Evolutionary conservation across 2,797 vertebrate genomes (phyloP).

Genomic region (Acomys russatus): DNA sequence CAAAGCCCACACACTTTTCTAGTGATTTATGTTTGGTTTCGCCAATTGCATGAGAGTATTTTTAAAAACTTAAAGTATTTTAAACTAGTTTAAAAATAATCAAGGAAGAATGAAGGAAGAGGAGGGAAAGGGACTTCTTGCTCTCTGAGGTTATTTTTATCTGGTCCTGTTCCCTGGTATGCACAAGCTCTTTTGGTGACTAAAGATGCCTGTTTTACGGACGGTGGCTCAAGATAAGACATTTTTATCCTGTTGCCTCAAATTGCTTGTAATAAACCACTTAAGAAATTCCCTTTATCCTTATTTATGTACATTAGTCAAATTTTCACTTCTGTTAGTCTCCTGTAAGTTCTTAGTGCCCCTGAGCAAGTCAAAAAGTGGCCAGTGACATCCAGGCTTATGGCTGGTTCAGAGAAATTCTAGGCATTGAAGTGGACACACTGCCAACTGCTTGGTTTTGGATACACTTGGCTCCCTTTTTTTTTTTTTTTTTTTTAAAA

Average conservation of each 20-base stretch:
- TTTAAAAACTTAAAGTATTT: no score
- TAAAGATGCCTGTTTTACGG: background rate
- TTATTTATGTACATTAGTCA: background rate
- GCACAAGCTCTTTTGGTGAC: background rate
- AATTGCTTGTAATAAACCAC: conserved; percentile 15
- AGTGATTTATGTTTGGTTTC: background rate
- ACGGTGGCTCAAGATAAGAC: background rate
- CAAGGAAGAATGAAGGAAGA: background rate
- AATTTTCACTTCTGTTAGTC: background rate
- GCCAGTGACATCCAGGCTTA: background rate
- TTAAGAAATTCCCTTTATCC: conserved; percentile 25
- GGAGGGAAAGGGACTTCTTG: background rate
- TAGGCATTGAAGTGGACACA: background rate
- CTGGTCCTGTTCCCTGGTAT: background rate
- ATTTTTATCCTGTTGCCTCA: conserved; percentile 12
- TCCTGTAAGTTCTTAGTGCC: background rate
- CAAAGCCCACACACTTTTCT: background rate
- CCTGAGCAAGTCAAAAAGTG: background rate
- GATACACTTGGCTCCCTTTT: background rate
- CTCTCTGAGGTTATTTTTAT: background rate
- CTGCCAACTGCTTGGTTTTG: background rate
- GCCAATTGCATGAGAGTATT: background rate
- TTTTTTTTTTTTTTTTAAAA: background rate
- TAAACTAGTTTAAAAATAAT: background rate
- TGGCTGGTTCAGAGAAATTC: background rate